phyloP scores from a whole-genome alignment of 2,888 invertebrate species.

The Drosophila recens region DNA sequence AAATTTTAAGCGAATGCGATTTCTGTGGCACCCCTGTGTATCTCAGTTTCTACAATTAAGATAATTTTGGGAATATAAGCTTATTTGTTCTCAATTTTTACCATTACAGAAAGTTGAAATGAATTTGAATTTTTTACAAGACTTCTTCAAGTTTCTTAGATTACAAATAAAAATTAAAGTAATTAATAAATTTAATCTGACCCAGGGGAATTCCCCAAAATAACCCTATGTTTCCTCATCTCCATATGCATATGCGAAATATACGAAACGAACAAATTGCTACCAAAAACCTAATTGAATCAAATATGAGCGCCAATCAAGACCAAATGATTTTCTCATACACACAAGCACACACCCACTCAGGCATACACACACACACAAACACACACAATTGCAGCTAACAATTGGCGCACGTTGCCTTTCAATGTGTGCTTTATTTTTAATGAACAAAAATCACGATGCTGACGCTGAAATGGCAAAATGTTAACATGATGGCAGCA shows the following conservation, averaged over 20 bases:
- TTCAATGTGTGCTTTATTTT: slow-evolving; percentile 47
- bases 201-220: background rate
- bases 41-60: too few relatives aligned
- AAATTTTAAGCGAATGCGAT: too few relatives aligned
- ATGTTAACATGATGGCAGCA: slow-evolving; percentile 31
- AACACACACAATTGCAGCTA: slow-evolving; percentile 14
- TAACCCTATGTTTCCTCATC: background rate
- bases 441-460: slow-evolving; percentile 40
- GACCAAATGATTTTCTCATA: slow-evolving; percentile 53
- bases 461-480: slow-evolving; percentile 15
- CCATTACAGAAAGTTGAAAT: too few relatives aligned
- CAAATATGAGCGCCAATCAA: slow-evolving; percentile 67
- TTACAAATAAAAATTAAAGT: too few relatives aligned
- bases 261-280: slow-evolving; percentile 26
- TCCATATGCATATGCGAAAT: slow-evolving; percentile 20
- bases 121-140: too few relatives aligned
- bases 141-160: too few relatives aligned
- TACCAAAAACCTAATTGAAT: slow-evolving; percentile 61
- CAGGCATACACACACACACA: slow-evolving; percentile 2
- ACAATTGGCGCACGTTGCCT: slow-evolving; percentile 66
- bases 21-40: too few relatives aligned
- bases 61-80: too few relatives aligned
- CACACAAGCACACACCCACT: slow-evolving; percentile 6
- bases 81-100: too few relatives aligned
- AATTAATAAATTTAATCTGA: too few relatives aligned